Evolutionary conservation across 2,888 invertebrate genomes (phyloP), one percentile per base, ranked within the genome.

Genomic region (Timema podura): DNA sequence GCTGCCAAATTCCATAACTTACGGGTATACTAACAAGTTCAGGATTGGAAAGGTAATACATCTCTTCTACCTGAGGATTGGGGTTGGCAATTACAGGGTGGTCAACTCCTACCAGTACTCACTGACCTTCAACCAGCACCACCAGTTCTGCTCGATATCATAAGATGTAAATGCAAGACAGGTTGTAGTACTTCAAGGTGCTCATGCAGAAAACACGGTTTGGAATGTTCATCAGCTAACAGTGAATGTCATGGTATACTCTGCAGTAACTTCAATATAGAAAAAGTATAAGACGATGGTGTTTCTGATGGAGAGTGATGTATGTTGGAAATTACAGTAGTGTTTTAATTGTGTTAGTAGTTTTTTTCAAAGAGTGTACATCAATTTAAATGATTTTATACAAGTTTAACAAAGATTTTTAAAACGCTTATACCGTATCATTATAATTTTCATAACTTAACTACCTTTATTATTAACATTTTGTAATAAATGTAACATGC

Each of bases 1-100:
- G 54, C 54, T 54, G 54, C 54, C 6, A 54, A 54, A 54, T 54
- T 54, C 54, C 54, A 54, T 54, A 54, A 13, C 54, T 11, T 54
- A 54, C 54, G 54, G n/a, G 54, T 54, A 5, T 54, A 54, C 54
- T 54, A 54, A 5, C 6, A 54, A 13, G n/a, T 54, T 54, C 54
- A 54, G 54, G 54, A 7, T 54, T 54, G 54, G 13, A 7, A 54
- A 10, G 54, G 54, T 54, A 54, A 54, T 54, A 54, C 13, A 13
- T 10, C 54, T 11, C 54, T 54, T 54, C 54, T 54, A 54, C 54
- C 54, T 54, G 10, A 54, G 7, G 7, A 54, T 8, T 54, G 54
- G 54, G 54, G 54, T 54, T 54, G 13, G 54, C 7, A 54, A 54
- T 54, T 54, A 10, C 54, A 54, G 54, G 54, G 54, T 54, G n/a